Conservation (phyloP, 2,797 vertebrate species). For the Pseudocheirus occidentalis region DNA sequence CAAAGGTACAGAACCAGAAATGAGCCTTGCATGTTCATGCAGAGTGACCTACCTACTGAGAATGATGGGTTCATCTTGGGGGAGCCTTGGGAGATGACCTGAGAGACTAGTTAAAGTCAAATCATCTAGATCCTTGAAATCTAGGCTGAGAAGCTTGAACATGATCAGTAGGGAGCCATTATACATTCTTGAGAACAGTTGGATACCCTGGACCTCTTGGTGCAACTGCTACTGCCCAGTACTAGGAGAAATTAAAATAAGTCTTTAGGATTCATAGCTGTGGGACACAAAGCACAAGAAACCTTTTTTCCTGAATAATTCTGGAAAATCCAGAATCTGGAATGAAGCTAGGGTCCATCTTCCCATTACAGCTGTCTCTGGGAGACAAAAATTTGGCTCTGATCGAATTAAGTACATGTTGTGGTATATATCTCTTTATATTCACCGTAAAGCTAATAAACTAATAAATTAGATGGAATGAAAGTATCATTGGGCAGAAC, state of each 20-base stretch:
- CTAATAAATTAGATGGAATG: conserved; percentile 76
- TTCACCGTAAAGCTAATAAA: conserved; percentile 74
- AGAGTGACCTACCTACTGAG: neutral
- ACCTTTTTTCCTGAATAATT: conserved; percentile 46
- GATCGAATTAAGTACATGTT: conserved; percentile 68
- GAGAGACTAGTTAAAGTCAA: neutral
- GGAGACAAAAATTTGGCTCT: conserved; percentile 56
- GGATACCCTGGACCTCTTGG: fast-evolving
- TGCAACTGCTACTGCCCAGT: neutral
- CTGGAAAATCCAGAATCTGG: conserved; percentile 38
- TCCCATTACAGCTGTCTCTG: conserved; percentile 1
- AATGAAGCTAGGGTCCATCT: conserved; percentile 45
- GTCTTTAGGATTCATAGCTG: neutral
- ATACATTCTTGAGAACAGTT: neutral
- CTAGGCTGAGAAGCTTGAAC: neutral
- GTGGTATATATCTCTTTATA: conserved; percentile 58
- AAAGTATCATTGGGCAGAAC: conserved; percentile 63
- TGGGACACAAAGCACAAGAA: conserved; percentile 17
- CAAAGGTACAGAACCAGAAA: neutral
- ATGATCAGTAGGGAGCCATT: neutral
- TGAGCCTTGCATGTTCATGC: neutral
- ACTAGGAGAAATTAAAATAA: neutral
- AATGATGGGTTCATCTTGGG: neutral
- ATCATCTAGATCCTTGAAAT: neutral
- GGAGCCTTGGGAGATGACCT: neutral